Percentiles rank a stretch among this genome's conserved stretches.
Conservation (phyloP, 2,113 vertebrate genomes). For the Noturus placidus region DNA sequence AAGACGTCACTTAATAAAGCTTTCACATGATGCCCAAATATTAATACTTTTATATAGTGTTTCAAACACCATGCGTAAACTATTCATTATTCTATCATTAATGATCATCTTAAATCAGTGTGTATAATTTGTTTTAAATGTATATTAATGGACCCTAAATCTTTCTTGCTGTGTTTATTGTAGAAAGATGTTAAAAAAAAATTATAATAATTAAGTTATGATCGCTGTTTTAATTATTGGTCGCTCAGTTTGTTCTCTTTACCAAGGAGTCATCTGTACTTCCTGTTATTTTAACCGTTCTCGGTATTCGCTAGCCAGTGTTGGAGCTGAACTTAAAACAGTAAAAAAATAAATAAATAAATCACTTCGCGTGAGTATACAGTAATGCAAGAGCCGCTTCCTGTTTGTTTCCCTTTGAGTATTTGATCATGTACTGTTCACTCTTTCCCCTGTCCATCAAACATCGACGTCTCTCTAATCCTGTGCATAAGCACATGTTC, state of each 20-base stretch:
- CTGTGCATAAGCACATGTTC: conserved; percentile 5
- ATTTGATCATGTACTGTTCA: conserved; percentile 1
- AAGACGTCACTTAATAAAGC: too few relatives aligned
- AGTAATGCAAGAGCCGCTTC: background rate
- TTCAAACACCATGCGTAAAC: background rate
- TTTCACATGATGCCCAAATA: background rate
- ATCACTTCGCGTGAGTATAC: background rate
- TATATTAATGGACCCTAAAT: background rate
- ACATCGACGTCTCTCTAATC: conserved; percentile 29
- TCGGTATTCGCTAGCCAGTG: background rate
- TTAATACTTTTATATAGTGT: background rate
- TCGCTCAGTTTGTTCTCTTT: background rate
- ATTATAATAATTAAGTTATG: background rate
- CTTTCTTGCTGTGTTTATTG: background rate
- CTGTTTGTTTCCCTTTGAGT: conserved; percentile 18
- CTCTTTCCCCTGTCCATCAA: conserved; percentile 25
- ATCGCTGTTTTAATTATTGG: background rate
- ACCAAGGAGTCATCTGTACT: background rate
- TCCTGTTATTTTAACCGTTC: background rate
- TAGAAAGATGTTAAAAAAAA: background rate
- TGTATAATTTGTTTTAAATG: background rate
- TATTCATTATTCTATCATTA: background rate
- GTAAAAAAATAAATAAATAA: background rate
- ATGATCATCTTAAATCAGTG: background rate
- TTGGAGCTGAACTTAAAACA: background rate